Evolutionary conservation across 2,113 vertebrate genomes (phyloP), one percentile per base, ranked within the genome.

Genomic region (Crotalus tigris): DNA sequence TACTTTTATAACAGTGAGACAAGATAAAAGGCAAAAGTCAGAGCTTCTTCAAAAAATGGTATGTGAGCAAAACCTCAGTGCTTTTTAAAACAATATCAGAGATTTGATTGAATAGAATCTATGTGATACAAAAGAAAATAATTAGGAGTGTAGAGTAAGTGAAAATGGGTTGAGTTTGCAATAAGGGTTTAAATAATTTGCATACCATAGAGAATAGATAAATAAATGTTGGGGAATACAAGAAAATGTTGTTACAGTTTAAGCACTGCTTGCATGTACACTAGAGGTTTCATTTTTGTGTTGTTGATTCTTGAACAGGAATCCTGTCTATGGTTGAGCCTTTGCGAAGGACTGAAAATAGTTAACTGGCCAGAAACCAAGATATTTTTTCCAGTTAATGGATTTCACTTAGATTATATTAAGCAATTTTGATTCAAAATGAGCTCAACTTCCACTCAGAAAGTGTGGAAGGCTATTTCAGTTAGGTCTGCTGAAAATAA

Each of bases 131-230:
- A 94, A 6, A 93, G 94, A 97, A 91, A 95, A 93, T 87, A 93
- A 33, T 95, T 94, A 94, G 96, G 85, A 95, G 95, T 64, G 93
- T 91, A 91, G 11, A 96, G 98, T 89, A 97, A 96, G 98, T 98
- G 96, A 93, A 94, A 94, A 94, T 94, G 95, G 96, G 91, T 91
- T 88, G 95, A 94, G 97, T 96, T 85, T 93, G 94, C 87, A 94
- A 93, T 91, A 92, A 0, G 0, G 85, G 92, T 94, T 49, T n/a
- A 57, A 92, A 29, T 85, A 91, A 92, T 81, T 91, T 69, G 90
- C 88, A 89, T 93, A 96, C 92, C 94, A 59, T 61, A 90, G 93
- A 85, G 81, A 87, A 54, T 90, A 58, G 94, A 39, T 94, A 93
- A 92, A 91, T 89, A 94, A 93, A 95, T 89, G 75, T 39, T 93